phyloP scores from a whole-genome alignment of 2,113 vertebrate species.

The Ictalurus furcatus region DNA sequence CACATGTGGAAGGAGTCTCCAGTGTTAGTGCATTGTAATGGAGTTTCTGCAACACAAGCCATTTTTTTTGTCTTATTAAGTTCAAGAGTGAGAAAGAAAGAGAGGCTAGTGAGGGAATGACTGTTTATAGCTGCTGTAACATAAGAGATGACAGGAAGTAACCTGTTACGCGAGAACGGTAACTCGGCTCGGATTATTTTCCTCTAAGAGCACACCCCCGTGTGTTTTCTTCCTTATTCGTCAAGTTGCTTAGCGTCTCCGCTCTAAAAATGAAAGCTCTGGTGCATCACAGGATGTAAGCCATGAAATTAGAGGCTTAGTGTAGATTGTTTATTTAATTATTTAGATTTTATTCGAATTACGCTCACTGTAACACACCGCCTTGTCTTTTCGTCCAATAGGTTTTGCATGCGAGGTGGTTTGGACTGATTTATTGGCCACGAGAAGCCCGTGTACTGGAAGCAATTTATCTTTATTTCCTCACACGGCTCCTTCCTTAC shows the following conservation, averaged over 20 bases:
- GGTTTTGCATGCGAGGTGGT: not conserved
- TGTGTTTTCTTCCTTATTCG: not conserved
- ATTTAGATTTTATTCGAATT: conserved; percentile 46
- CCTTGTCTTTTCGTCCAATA: conserved; percentile 43
- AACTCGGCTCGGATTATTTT: not conserved
- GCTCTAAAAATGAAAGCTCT: not conserved
- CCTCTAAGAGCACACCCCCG: not conserved
- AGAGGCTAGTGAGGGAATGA: too few species aligned
- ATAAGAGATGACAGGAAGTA: not conserved
- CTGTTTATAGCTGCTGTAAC: too few species aligned
- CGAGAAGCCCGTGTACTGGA: conserved; percentile 54
- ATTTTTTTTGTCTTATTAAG: too few species aligned
- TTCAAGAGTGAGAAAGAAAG: too few species aligned
- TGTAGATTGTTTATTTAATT: not conserved
- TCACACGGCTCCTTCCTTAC: not conserved
- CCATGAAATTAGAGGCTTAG: not conserved
- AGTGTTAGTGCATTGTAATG: too few species aligned
- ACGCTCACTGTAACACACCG: conserved; percentile 48
- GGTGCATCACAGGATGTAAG: not conserved
- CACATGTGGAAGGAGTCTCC: too few species aligned
- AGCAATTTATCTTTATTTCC: conserved; percentile 61
- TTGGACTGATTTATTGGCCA: conserved; percentile 47
- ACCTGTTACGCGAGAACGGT: not conserved
- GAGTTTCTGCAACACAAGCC: too few species aligned
- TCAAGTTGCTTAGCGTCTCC: not conserved